Conservation (phyloP, 1,140 invertebrate genomes). For the Bombus turneri region DNA sequence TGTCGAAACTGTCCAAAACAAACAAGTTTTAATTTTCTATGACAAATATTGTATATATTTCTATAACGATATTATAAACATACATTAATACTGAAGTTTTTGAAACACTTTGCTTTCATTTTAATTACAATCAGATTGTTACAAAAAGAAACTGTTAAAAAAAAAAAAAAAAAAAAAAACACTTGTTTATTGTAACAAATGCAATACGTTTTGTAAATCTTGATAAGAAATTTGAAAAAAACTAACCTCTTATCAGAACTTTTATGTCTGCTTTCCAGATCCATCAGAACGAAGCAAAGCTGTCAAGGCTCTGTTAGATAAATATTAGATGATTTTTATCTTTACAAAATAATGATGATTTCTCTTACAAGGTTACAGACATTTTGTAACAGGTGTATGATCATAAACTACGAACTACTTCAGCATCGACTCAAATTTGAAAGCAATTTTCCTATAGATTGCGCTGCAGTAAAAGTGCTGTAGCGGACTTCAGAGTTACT, state of each 20-base stretch:
- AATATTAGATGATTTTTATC: slow-evolving; percentile 1
- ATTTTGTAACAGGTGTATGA: slow-evolving; percentile 39
- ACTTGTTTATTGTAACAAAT: slow-evolving; percentile 3
- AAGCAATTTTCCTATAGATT: not conserved
- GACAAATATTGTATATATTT: not conserved
- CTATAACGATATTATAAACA: not conserved
- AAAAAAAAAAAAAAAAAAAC: not conserved
- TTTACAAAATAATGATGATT: slow-evolving; percentile 3
- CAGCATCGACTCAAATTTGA: not conserved
- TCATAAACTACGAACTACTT: not conserved
- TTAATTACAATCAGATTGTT: not conserved
- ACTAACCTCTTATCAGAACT: slow-evolving; percentile 65
- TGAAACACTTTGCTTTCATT: not conserved
- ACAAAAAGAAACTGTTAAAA: not conserved
- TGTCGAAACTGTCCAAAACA: slow-evolving; percentile 68
- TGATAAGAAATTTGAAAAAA: no score
- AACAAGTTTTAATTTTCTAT: not conserved
- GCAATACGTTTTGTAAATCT: not conserved
- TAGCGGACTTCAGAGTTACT: no score
- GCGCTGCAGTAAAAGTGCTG: not conserved
- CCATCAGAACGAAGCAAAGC: slow-evolving; percentile 28
- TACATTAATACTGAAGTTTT: not conserved
- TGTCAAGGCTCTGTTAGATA: not conserved
- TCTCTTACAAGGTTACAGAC: not conserved
- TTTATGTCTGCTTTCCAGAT: slow-evolving; percentile 57